Base-by-base conservation (phyloP, 92 coral and sea anemone genomes). In the Phenganax marumi region DNA sequence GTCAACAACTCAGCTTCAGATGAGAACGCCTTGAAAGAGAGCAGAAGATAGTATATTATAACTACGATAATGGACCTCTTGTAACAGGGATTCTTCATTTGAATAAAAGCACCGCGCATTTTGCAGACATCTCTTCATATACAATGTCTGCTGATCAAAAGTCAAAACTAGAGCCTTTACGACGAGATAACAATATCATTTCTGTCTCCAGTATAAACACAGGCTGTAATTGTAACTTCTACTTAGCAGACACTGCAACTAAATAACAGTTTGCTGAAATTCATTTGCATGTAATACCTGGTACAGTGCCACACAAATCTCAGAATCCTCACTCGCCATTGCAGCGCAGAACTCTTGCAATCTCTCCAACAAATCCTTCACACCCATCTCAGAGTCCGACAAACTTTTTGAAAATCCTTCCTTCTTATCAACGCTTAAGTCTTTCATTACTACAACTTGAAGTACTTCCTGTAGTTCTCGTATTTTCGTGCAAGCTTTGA, bases 401-500 rank as follows among this genome's bases (percentile, higher is more conserved):
- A 61, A 60, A 7, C 8, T 48, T 50, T 49, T 25, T 33, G 61
- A 22, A 22, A 78, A 63, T 22, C 17, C 58, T 22, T 78, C 83
- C 17, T 47, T 17, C 18, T 49, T 61, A 51, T 77, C 24, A 53
- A 47, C 54, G 10, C 47, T 50, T 10, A 78, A 78, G 26, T 46
- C 73, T 18, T 61, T 43, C 13, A 66, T 51, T 60, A 78, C 9
- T 8, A 60, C 1, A 24, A 48, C 50, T 26, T 68, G 71, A 61
- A 78, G 71, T 43, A 50, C 58, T 13, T 78, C 63, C 47, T 61
- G 83, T 48, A 78, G 48, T 60, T 78, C 83, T 61, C 73, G 72
- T n/a, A 78, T 25, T 49, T 61, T 78, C 73, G 46, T 56, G 18
- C 72, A 65, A 18, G 71, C 83, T 60, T 78, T 78, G 48, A 78